These are phyloP conservation scores for Alcedo quadribrachys DNA, from an alignment of 2,797 vertebrate genomes.

Conservation along the genomic window DNA sequence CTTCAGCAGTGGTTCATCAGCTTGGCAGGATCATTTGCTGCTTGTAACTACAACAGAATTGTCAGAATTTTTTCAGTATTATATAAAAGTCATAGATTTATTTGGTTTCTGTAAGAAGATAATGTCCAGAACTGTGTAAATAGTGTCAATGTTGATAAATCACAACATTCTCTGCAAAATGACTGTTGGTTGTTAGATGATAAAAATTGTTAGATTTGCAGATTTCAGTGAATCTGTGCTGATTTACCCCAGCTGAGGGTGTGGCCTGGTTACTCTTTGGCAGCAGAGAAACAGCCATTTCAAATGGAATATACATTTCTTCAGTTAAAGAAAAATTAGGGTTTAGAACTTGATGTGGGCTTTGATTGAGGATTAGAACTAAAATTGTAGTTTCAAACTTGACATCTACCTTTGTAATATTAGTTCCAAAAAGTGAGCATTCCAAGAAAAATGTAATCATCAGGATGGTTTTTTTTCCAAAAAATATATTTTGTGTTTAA, in stretches of 20 bases:
- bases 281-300: not conserved
- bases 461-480: not conserved
- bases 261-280: not conserved
- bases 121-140: not conserved
- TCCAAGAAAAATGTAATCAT: slow-evolving; percentile 11
- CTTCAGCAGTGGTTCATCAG: not conserved
- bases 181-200: not conserved
- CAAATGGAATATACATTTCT: not conserved
- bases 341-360: not conserved
- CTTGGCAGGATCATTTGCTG: not conserved
- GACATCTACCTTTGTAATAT: not conserved
- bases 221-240: not conserved
- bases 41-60: not conserved
- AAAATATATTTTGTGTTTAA: not conserved
- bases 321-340: not conserved
- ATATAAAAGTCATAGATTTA: not conserved
- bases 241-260: not conserved
- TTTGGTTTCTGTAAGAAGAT: not conserved
- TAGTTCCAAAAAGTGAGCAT: not conserved
- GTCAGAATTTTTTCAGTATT: not conserved
- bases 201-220: not conserved
- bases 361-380: not conserved
- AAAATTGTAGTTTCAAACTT: not conserved
- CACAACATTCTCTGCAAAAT: not conserved
- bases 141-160: not conserved